Percentiles rank a stretch among this genome's conserved stretches.
Evolutionary conservation across 2,797 vertebrate genomes (phyloP).

Genomic region (Fundulus diaphanus): DNA sequence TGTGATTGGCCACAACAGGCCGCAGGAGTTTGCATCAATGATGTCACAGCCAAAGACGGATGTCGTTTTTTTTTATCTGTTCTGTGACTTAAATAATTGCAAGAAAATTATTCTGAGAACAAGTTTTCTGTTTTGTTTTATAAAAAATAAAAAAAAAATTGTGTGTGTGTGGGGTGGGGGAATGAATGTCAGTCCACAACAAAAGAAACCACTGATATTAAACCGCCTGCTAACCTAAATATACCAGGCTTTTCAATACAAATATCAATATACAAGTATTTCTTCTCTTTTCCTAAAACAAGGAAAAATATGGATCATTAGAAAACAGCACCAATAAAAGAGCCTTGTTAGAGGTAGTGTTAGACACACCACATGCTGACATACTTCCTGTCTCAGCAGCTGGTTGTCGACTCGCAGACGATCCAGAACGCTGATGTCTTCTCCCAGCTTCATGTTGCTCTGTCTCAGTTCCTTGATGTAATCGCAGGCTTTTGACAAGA

Average conservation of each 20-base stretch:
- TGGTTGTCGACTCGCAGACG: constrained; percentile 92
- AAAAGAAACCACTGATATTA: neutral
- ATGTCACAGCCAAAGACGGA: neutral
- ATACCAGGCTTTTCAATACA: neutral
- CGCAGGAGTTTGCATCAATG: neutral
- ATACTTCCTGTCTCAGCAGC: constrained; percentile 90
- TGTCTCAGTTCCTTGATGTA: constrained; percentile 95
- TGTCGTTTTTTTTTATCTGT: neutral
- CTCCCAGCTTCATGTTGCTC: constrained; percentile 88
- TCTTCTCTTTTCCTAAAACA: neutral
- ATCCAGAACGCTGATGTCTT: constrained; percentile 87
- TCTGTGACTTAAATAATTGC: neutral
- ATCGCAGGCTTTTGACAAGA: constrained; percentile 95
- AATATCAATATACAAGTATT: too few species aligned
- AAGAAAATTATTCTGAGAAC: neutral
- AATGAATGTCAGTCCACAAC: neutral
- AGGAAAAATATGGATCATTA: too few species aligned
- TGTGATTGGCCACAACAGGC: neutral
- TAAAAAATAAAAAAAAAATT: too few species aligned
- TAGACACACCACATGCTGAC: neutral
- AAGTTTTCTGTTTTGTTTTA: neutral
- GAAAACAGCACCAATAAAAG: neutral
- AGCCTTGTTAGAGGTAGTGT: neutral
- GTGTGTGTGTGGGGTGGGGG: too few species aligned
- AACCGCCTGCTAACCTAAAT: neutral